Conservation (phyloP, 2,888 invertebrate species). For the Plagodis dolabraria region DNA sequence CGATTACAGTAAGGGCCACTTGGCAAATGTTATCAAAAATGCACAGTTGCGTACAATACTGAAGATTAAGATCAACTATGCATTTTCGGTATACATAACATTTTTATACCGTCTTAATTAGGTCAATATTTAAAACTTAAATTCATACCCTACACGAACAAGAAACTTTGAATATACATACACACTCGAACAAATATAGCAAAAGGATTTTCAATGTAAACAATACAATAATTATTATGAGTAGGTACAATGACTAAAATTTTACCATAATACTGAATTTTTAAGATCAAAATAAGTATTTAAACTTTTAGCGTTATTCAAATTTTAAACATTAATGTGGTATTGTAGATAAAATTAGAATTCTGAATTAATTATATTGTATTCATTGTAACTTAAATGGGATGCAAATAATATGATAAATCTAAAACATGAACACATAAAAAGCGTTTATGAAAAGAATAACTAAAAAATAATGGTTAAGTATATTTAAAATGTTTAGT, state of each 20-base stretch:
- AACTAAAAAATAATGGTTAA: too few relatives aligned
- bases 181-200: constrained; percentile 19
- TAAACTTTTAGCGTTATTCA: background rate
- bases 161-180: constrained; percentile 40
- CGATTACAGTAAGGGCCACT: constrained; percentile 27
- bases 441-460: too few relatives aligned
- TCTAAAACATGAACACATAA: too few relatives aligned
- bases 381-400: too few relatives aligned
- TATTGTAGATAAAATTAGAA: too few relatives aligned
- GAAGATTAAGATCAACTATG: background rate
- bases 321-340: background rate
- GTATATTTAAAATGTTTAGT: too few relatives aligned
- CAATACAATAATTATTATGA: constrained; percentile 3
- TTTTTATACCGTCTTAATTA: constrained; percentile 2
- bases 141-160: constrained; percentile 29
- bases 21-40: constrained; percentile 28
- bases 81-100: constrained; percentile 6
- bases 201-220: constrained; percentile 14
- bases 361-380: too few relatives aligned
- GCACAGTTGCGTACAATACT: constrained; percentile 3
- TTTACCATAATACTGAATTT: constrained; percentile 60
- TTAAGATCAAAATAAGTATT: constrained; percentile 27
- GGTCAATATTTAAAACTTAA: constrained; percentile 16
- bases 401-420: too few relatives aligned
- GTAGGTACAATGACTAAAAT: constrained; percentile 69